Evolutionary conservation across 35 echinoderm and acorn worm species (phyloP).

Genomic region (Amphiura filiformis): DNA sequence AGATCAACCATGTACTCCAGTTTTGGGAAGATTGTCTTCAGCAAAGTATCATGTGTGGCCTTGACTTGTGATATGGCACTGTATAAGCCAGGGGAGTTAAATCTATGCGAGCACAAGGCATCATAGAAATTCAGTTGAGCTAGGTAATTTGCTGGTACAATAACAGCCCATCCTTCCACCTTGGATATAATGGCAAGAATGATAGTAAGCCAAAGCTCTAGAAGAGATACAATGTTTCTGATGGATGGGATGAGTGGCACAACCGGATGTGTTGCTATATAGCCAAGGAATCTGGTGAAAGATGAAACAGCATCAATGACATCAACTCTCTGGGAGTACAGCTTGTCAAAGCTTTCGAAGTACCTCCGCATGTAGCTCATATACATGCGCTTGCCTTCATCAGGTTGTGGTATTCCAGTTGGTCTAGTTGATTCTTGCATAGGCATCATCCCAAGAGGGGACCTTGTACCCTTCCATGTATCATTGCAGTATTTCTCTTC

Average conservation of each 20-base stretch:
- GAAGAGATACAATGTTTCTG: conserved; percentile 30
- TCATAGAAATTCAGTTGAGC: conserved; percentile 35
- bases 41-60: background rate
- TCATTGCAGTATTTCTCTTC: conserved; percentile 20
- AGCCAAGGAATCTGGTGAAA: conserved; percentile 38
- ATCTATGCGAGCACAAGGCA: background rate
- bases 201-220: conserved; percentile 31
- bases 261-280: conserved; percentile 10
- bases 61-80: conserved; percentile 8
- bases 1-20: conserved; percentile 20
- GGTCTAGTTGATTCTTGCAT: background rate
- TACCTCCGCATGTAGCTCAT: conserved; percentile 25
- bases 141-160: conserved; percentile 43
- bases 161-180: background rate
- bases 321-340: conserved; percentile 7
- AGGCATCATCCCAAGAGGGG: background rate
- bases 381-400: background rate
- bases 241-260: conserved; percentile 42
- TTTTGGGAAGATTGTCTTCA: background rate
- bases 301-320: background rate
- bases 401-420: background rate
- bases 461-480: background rate
- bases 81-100: background rate
- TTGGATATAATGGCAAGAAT: conserved; percentile 23
- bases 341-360: background rate